Base-by-base conservation (phyloP, 2,113 vertebrate species). In the Esox niger region DNA sequence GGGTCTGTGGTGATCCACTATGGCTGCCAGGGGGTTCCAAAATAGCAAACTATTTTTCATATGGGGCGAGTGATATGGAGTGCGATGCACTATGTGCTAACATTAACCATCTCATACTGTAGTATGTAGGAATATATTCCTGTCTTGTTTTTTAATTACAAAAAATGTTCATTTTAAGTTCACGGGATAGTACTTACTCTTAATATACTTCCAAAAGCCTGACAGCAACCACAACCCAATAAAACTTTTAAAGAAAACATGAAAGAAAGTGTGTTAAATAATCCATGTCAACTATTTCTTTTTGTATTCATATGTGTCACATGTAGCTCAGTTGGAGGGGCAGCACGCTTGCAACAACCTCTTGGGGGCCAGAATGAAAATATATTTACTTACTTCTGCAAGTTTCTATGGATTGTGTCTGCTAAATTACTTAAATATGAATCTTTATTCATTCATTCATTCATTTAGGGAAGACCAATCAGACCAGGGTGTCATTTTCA, bases 31-130 rank as follows among this genome's bases (percentile, higher is more conserved):
- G 94, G 94, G 95, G 91, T 97, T 98, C 96, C 92, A 97, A 98
- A 98, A 98, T 98, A 98, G 95, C 95, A 98, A 96, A 98, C 95
- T 96, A 98, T 98, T 98, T 97, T 98, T 98, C 96, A 98, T 95
- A 93, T 93, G 93, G 89, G 93, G 92, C 94, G 90, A 94, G 94
- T 94, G 95, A 96, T 94, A 91, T 87, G 92, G 93, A 94, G 93
- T 93, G 90, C 91, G 89, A 93, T 93, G 94, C 93, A 93, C 93
- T 94, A 94, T 95, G 94, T 93, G 91, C 92, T 90, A 92, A 87
- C 93, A 89, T 93, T 94, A 86, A 95, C 94, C 90, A 90, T 89
- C 82, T 89, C 89, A 74, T 89, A n/a, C n/a, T n/a, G n/a, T n/a
- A 86, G 91, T 91, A 91, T 77, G 86, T 81, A 62, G 91, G 92